These are phyloP conservation scores for Drosophila atripex DNA, from an alignment of 2,888 invertebrate species.

Conservation along the genomic window DNA sequence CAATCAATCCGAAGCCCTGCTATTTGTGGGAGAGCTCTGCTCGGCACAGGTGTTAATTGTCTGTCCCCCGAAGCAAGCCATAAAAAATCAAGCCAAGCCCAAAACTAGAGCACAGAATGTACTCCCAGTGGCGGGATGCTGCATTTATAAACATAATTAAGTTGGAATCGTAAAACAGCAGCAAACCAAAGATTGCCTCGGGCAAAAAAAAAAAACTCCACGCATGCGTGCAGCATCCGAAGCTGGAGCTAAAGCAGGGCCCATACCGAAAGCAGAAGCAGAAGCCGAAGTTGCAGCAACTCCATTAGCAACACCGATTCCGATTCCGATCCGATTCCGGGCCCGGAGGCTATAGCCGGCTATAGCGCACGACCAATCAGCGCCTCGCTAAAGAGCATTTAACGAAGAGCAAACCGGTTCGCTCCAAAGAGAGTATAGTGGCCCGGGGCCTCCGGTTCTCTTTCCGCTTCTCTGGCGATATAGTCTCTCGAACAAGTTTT, in stretches of 20 bases:
- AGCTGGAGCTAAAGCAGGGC: constrained; percentile 8
- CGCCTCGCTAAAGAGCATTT: constrained; percentile 59
- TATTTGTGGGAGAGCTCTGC: constrained; percentile 29
- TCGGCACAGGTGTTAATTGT: constrained; percentile 66
- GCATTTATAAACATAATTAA: constrained; percentile 75
- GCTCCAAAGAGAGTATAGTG: constrained; percentile 53
- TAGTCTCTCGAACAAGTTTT: neutral
- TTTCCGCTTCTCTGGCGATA: neutral
- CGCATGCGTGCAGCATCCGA: constrained; percentile 64
- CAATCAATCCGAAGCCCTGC: constrained; percentile 4
- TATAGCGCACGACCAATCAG: constrained; percentile 68
- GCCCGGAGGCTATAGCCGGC: constrained; percentile 51
- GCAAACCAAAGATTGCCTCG: constrained; percentile 46
- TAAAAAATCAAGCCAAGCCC: constrained; percentile 43
- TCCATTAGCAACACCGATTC: constrained; percentile 65
- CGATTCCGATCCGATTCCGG: constrained; percentile 36
- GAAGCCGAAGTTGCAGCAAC: constrained; percentile 58
- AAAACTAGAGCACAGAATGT: constrained; percentile 16
- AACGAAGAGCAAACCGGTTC: constrained; percentile 68
- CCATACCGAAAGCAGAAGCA: constrained; percentile 19
- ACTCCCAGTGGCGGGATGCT: constrained; percentile 20
- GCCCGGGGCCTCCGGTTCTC: constrained; percentile 40
- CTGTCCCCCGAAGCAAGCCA: constrained; percentile 41
- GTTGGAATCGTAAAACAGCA: constrained; percentile 74
- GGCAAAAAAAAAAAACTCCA: constrained; percentile 37